phyloP scores from a whole-genome alignment of 2,797 vertebrate species.

The Hapalemur alaotrensis region DNA sequence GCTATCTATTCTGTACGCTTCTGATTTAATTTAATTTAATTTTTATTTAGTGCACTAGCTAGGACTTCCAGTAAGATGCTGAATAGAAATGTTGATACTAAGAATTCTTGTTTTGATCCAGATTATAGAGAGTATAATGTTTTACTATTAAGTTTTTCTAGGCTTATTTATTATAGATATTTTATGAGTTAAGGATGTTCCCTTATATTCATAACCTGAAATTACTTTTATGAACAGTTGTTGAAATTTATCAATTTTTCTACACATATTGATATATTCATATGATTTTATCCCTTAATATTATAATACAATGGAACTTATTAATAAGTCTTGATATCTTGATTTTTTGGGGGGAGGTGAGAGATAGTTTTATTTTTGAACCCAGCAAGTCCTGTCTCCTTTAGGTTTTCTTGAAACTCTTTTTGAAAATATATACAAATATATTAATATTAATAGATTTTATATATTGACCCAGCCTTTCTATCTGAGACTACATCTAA shows the following conservation, averaged over 20 bases:
- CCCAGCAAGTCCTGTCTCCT: too few species aligned
- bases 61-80: neutral
- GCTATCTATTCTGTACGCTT: neutral
- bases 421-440: too few species aligned
- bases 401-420: too few species aligned
- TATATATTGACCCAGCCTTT: neutral
- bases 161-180: neutral
- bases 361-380: too few species aligned
- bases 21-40: neutral
- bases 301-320: neutral
- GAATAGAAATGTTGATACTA: neutral
- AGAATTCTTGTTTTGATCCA: neutral
- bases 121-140: neutral
- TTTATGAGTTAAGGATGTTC: neutral
- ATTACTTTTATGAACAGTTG: neutral
- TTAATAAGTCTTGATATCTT: neutral
- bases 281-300: neutral
- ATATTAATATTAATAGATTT: neutral
- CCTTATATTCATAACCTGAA: neutral
- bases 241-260: neutral
- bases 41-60: neutral
- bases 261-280: neutral
- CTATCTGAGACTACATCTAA: neutral
- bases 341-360: too few species aligned
- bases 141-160: neutral